Conservation (phyloP, 2,113 vertebrate species). For the Syngnathus typhle region DNA sequence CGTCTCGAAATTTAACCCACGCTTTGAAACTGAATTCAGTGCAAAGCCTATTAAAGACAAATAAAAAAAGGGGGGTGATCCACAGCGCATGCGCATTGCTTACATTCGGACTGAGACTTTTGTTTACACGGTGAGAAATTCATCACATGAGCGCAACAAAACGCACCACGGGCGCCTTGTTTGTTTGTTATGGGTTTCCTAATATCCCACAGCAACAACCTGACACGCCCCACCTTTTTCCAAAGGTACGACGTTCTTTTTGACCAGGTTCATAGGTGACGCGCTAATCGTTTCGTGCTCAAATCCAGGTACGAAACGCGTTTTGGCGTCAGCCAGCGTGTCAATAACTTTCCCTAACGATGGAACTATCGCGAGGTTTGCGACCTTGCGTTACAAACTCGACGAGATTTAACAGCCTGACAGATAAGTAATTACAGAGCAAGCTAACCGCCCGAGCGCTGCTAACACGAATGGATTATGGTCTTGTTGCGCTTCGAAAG, state of each 20-base stretch:
- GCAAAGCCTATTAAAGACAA: constrained; percentile 23
- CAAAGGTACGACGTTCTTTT: not conserved
- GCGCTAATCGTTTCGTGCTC: not conserved
- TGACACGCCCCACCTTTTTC: not conserved
- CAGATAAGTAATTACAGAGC: constrained; percentile 27
- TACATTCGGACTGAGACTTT: constrained; percentile 2
- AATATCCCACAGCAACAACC: not conserved
- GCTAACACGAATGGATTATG: constrained; percentile 44
- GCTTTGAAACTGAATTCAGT: constrained; percentile 32
- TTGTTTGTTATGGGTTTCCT: not conserved
- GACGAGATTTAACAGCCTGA: constrained; percentile 12
- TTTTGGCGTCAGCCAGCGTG: not conserved
- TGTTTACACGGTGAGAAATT: constrained; percentile 49
- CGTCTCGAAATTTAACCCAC: constrained; percentile 42
- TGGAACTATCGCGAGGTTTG: not conserved
- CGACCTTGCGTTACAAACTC: constrained; percentile 27
- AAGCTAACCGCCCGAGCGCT: constrained; percentile 34
- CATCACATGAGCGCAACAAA: constrained; percentile 25
- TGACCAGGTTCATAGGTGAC: not conserved
- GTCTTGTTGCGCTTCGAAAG: constrained; percentile 5
- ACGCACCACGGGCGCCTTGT: not conserved
- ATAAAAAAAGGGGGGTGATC: not conserved
- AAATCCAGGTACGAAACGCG: not conserved
- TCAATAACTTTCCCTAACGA: constrained; percentile 3
- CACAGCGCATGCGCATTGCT: constrained; percentile 7